Evolutionary conservation across 2,888 invertebrate genomes (phyloP), one percentile per base, ranked within the genome.

Genomic region (Ophion ellenae): DNA sequence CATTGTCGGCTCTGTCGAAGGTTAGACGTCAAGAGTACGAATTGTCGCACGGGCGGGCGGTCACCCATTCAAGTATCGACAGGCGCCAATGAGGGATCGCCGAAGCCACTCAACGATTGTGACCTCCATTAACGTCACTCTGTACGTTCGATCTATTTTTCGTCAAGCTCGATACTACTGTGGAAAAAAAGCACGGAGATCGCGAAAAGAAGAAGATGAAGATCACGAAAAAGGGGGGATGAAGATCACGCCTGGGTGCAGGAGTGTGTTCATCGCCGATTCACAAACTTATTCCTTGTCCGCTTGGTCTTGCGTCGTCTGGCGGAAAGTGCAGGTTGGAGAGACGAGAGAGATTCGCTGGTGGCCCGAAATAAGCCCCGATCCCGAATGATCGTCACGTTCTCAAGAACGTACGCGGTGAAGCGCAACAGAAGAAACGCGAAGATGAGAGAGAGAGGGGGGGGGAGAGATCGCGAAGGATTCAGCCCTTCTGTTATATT

Each of bases 351-450:
- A 81, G 69, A 74, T 69, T 75, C 24, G 75, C 81, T 69, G 24
- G 67, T 83, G 36, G 47, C 53, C 57, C 36, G 47, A 45, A 28
- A 24, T 63, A 78, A 86, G 78, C 75, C 66, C 86, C 61, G 78
- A 84, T 86, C 83, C 59, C 36, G 84, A 75, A 84, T 86, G 81
- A 78, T 81, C 86, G 81, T 84, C 86, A 86, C 86, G 86, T 86
- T 66, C 57, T 78, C 70, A 81, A 45, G 83, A 86, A 69, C 74
- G 81, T 73, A 81, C 81, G 80, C 17, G 53, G 53, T 17, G 70
- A 69, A 63, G 64, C 64, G n/a, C 64, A 53, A 47, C 36, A 66
- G n/a, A 53, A 67, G 20, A 6, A 57, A 64, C 36, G 28, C 28
- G n/a, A 28, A 36, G 2, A 53, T 17, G 53, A 17, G 17, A 47